Percentiles rank a stretch among this genome's conserved stretches.
These are phyloP conservation scores for Elysia crispata DNA, from an alignment of 2,888 invertebrate species.

Conservation along the genomic window DNA sequence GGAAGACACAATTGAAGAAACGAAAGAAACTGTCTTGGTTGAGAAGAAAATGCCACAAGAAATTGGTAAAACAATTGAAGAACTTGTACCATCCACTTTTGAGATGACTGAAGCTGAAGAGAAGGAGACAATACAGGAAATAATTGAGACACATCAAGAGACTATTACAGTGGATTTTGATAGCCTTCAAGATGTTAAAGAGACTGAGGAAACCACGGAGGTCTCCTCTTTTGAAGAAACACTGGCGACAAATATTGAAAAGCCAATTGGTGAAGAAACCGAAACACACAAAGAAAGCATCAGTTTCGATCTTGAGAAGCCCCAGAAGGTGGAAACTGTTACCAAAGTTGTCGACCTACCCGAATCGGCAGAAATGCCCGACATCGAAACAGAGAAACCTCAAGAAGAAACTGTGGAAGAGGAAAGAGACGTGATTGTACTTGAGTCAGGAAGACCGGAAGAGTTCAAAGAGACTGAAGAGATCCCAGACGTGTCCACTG, in stretches of 20 bases:
- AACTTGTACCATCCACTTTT: too few species aligned
- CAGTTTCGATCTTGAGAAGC: slow-evolving; percentile 48
- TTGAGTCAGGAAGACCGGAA: slow-evolving; percentile 36
- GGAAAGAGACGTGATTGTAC: slow-evolving; percentile 44
- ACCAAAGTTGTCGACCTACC: slow-evolving; percentile 42
- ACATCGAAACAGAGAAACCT: slow-evolving; percentile 50
- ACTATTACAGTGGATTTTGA: too few species aligned
- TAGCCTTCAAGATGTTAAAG: too few species aligned
- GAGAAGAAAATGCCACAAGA: slow-evolving; percentile 40
- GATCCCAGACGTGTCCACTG: neutral
- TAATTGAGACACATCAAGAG: too few species aligned
- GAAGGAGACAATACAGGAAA: too few species aligned
- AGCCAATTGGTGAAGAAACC: slow-evolving; percentile 40
- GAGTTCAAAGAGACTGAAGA: slow-evolving; percentile 46
- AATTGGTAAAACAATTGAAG: too few species aligned
- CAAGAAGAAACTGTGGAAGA: slow-evolving; percentile 57
- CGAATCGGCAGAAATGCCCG: neutral
- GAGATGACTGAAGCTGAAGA: too few species aligned
- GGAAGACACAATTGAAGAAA: slow-evolving; percentile 48
- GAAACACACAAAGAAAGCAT: slow-evolving; percentile 46
- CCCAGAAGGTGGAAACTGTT: slow-evolving; percentile 49
- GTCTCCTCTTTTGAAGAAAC: slow-evolving; percentile 5
- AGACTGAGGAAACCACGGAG: too few species aligned
- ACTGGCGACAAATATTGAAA: slow-evolving; percentile 45
- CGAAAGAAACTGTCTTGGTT: slow-evolving; percentile 47